A percentile compares a stretch with the other conserved stretches of the same genome.
phyloP scores from a whole-genome alignment of 2,888 invertebrate species.

The Ganaspis brasiliensis region DNA sequence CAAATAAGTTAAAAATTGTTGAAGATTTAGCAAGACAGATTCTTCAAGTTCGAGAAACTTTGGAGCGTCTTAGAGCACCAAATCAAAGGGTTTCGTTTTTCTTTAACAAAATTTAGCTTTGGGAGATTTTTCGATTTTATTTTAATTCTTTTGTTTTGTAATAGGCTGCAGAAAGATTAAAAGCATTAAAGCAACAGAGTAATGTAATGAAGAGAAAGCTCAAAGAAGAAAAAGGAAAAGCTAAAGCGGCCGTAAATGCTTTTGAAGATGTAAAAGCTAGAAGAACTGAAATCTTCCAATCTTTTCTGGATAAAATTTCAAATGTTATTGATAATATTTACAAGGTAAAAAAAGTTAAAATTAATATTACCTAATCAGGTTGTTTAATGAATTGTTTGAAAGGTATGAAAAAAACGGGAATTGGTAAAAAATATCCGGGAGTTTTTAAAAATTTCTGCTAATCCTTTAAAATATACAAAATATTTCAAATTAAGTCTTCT shows the following conservation, averaged over 20 bases:
- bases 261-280: slow-evolving; percentile 96
- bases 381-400: too few relatives aligned
- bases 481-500: too few relatives aligned
- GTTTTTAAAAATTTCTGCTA: too few relatives aligned
- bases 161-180: neutral
- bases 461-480: too few relatives aligned
- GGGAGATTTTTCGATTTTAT: neutral
- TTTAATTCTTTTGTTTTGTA: neutral
- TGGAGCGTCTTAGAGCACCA: neutral
- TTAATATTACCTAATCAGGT: neutral
- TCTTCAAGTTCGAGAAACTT: neutral
- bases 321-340: slow-evolving; percentile 97
- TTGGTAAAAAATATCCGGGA: too few relatives aligned
- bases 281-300: slow-evolving; percentile 89
- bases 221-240: slow-evolving; percentile 91
- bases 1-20: neutral
- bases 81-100: neutral
- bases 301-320: slow-evolving; percentile 92
- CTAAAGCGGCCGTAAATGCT: slow-evolving; percentile 92
- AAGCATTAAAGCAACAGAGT: neutral
- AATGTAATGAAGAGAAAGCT: slow-evolving; percentile 94
- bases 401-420: neutral
- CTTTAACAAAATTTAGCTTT: neutral
- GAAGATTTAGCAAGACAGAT: neutral
- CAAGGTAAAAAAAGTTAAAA: slow-evolving; percentile 84